Evolutionary conservation across 2,113 vertebrate genomes (phyloP).

Genomic region (Prietella phreatophila): DNA sequence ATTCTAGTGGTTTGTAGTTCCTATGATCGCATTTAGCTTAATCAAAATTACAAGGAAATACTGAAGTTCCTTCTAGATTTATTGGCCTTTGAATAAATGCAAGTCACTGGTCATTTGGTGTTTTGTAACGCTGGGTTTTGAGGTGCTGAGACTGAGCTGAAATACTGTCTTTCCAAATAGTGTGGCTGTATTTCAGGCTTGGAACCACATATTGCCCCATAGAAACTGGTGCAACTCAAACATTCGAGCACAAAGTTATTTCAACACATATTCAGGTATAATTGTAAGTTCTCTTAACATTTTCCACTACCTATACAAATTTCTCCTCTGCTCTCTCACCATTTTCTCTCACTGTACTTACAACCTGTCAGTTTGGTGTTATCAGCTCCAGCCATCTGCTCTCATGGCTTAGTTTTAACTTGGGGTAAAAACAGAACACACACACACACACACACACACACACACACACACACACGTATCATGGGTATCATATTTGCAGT

Average conservation of each 20-base stretch:
- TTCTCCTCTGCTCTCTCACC: conserved; percentile 60
- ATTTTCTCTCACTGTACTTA: not conserved
- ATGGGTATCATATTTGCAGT: not conserved
- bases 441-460: conserved; percentile 1
- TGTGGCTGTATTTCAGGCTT: conserved; percentile 74
- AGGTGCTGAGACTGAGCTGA: conserved; percentile 69
- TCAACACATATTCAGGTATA: conserved; percentile 35
- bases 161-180: conserved; percentile 76
- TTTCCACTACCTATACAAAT: not conserved
- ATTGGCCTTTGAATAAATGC: conserved; percentile 18
- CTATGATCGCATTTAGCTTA: not conserved
- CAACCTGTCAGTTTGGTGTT: conserved; percentile 17
- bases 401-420: conserved; percentile 11
- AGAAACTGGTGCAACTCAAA: conserved; percentile 70
- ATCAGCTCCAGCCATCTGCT: conserved; percentile 46
- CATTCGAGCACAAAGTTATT: conserved; percentile 50
- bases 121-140: conserved; percentile 55
- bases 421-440: conserved; percentile 8
- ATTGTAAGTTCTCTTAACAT: conserved; percentile 10
- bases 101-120: conserved; percentile 38
- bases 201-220: conserved; percentile 77
- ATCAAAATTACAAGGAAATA: conserved; percentile 14
- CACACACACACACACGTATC: too few relatives aligned
- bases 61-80: conserved; percentile 5
- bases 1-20: conserved; percentile 1